Base-by-base conservation (phyloP, 2,113 vertebrate genomes). In the Pica pica region DNA sequence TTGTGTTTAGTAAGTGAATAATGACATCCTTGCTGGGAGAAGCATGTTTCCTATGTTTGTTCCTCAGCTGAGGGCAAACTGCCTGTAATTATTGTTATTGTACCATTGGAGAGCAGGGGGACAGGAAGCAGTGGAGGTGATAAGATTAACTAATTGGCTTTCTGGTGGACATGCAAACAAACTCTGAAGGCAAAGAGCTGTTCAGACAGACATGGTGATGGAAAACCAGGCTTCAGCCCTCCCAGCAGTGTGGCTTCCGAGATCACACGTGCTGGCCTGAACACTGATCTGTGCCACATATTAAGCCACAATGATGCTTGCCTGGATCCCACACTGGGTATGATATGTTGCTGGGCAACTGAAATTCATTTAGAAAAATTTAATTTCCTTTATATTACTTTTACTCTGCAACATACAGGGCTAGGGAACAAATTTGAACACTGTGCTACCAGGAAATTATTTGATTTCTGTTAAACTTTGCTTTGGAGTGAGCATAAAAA, bases 321-420 rank as follows among this genome's bases (percentile, higher is more conserved):
- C 78, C 52, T 52, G 81, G 82, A 79, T 80, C 55, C 57, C 74
- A 83, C 57, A 57, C 24, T 87, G 76, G 37, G 23, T 83, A 56
- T 12, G 60, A 49, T 0, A 16, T 14, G 82, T 65, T 67, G 93
- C 90, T 79, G 56, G 49, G 89, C 93, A 91, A 96, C 94, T 64
- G 87, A 74, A 96, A 87, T 95, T 87, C 37, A 50, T 56, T 82
- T 89, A 57, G 61, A 30, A 64, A 79, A 91, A 96, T 89, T 79
- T 89, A 67, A 95, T 91, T 92, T 95, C 83, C 49, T 92, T 80
- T 87, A 83, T 65, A 61, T 87, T 80, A 69, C n/a, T 88, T 83
- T 67, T 94, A 84, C 78, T 94, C 87, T 71, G 19, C 37, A 89
- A 39, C 56, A 57, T 57, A 53, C 16, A 83, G 65, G 52, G 47